A percentile compares a stretch with the other conserved stretches of the same genome.
Conservation (phyloP, 2,888 invertebrate genomes). For the Allygus modestus region DNA sequence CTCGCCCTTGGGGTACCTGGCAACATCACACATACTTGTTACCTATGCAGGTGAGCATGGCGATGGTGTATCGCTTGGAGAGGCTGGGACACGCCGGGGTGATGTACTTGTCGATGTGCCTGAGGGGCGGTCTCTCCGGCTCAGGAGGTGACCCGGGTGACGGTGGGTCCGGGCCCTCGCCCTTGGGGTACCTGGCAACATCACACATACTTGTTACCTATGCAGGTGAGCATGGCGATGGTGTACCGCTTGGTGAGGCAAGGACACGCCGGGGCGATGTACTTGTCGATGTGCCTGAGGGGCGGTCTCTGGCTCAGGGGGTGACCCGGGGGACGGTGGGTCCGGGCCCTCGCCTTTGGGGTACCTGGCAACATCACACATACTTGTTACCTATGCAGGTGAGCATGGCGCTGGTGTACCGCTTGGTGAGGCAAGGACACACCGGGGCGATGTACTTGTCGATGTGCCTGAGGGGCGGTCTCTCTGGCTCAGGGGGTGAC, state of each 20-base stretch:
- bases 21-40: no score
- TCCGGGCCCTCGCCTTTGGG: conserved; percentile 64
- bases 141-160: conserved; percentile 82
- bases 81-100: conserved; percentile 92
- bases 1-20: conserved; percentile 64
- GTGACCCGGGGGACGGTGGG: conserved; percentile 77
- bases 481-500: conserved; percentile 86
- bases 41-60: conserved; percentile 89
- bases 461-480: conserved; percentile 90
- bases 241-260: conserved; percentile 93
- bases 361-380: conserved; percentile 77
- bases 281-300: conserved; percentile 88
- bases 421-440: conserved; percentile 90
- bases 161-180: conserved; percentile 62
- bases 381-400: conserved; percentile 89
- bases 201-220: conserved; percentile 80
- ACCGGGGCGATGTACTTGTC: conserved; percentile 93
- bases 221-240: conserved; percentile 89
- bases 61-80: conserved; percentile 91
- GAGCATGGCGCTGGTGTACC: conserved; percentile 91
- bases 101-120: conserved; percentile 92
- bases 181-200: conserved; percentile 61
- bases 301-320: conserved; percentile 90
- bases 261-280: conserved; percentile 81
- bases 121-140: conserved; percentile 89